Base-by-base conservation (phyloP, 2,888 invertebrate genomes). In the Campaea margaritaria region DNA sequence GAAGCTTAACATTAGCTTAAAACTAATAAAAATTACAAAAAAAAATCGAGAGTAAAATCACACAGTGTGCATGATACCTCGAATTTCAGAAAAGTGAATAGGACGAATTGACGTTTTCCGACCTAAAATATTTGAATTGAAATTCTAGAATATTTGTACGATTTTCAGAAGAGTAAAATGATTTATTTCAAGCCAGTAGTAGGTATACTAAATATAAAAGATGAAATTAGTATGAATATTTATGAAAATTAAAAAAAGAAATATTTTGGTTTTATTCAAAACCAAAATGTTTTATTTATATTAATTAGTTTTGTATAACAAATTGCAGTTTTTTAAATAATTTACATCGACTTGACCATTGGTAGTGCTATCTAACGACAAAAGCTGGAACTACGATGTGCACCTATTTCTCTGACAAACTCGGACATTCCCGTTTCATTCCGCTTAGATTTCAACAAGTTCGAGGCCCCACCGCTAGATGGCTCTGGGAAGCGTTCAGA, bases 1-100 rank as follows among this genome's bases (percentile, higher is more conserved):
- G 86, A 82, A 79, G 80, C 85, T 89, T 89, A 89, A 78, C 84
- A 89, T 89, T 87, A 86, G 81, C 90, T 90, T 90, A 90, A 79
- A 83, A 82, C 83, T 86, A 87, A 85, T 78, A 74, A 86, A 86
- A 83, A 82, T 73, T 68, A 65, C 64, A 69, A 74, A 82, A 81
- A 80, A 83, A 81, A 77, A 72, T 75, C 69, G 64, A 65, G 67
- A 73, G 72, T 62, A 64, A 78, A 68, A 77, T 83, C 78, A 91
- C 85, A 80, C 80, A 71, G 75, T 81, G 83, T 75, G 79, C 89
- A 91, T 90, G 75, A 76, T 85, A 81, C 79, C 80, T 77, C 69
- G 78, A 84, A 81, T 87, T 87, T 86, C 77, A 78, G 78, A 73
- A 79, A 83, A 84, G 71, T 86, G 81, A 75, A 2, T 4, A 43